Evolutionary conservation across 1,140 invertebrate genomes (phyloP).

Genomic region (Aethina tumida): DNA sequence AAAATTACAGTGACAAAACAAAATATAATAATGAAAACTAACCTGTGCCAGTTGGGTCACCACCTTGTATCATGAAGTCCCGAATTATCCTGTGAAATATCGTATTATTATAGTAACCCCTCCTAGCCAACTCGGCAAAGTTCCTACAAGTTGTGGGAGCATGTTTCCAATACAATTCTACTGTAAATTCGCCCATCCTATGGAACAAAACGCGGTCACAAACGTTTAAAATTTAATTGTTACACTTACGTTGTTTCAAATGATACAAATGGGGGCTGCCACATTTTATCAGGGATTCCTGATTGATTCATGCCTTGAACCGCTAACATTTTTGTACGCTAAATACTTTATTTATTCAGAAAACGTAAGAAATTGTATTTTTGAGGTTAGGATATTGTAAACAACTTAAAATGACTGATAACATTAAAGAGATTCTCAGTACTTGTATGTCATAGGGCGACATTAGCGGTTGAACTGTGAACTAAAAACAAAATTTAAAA

Average conservation of each 20-base stretch:
- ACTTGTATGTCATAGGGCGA: no score
- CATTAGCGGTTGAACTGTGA: no score
- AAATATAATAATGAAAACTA: neutral
- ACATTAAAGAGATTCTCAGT: no score
- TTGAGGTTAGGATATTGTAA: no score
- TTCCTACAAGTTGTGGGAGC: slow-evolving; percentile 91
- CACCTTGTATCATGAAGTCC: slow-evolving; percentile 97
- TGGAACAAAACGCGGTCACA: slow-evolving; percentile 30
- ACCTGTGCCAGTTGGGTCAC: slow-evolving; percentile 73
- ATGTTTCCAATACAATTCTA: slow-evolving; percentile 98
- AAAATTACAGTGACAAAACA: neutral
- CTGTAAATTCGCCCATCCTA: slow-evolving; percentile 86
- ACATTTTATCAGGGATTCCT: slow-evolving; percentile 73
- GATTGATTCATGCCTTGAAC: slow-evolving; percentile 35
- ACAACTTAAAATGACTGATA: no score
- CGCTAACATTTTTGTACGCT: slow-evolving; percentile 24
- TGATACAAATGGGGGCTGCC: slow-evolving; percentile 73
- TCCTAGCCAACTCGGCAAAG: slow-evolving; percentile 84
- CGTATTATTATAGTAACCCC: slow-evolving; percentile 93
- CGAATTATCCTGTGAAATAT: slow-evolving; percentile 94
- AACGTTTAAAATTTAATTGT: slow-evolving; percentile 9
- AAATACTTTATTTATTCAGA: neutral
- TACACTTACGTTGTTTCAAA: slow-evolving; percentile 67
- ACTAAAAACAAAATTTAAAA: no score
- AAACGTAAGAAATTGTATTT: no score